These are phyloP conservation scores for Chinchilla lanigera DNA, from an alignment of 2,113 vertebrate genomes.

Conservation along the genomic window DNA sequence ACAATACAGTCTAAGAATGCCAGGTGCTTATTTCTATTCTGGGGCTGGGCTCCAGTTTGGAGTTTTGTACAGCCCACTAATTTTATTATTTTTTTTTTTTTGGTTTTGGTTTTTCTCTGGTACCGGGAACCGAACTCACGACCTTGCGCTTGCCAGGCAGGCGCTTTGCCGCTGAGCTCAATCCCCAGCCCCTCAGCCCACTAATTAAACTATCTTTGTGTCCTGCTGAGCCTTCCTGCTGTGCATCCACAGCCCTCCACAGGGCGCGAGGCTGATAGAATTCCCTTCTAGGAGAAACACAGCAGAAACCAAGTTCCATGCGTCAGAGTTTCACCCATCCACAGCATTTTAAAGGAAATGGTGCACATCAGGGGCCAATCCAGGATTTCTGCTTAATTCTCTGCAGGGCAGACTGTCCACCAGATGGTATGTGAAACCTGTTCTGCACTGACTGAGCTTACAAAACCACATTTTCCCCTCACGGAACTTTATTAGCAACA, in stretches of 20 bases:
- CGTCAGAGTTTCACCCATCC: not conserved
- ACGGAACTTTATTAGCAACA: not conserved
- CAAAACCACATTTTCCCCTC: not conserved
- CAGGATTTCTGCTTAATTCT: not conserved
- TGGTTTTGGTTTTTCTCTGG: no score
- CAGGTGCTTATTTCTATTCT: constrained; percentile 33
- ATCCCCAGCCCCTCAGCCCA: no score
- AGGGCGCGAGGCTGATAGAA: not conserved
- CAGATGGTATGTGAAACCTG: not conserved
- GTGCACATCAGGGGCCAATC: not conserved
- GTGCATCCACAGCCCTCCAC: not conserved
- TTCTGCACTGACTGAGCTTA: not conserved
- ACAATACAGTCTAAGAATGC: not conserved
- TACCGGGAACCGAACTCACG: no score
- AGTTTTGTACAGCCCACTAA: not conserved
- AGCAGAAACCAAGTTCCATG: not conserved
- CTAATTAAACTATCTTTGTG: not conserved
- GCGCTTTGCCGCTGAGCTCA: no score
- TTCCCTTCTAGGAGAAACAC: not conserved
- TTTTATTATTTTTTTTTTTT: no score
- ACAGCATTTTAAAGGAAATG: not conserved
- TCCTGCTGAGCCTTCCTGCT: not conserved
- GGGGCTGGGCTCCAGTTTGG: not conserved
- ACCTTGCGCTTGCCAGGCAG: no score
- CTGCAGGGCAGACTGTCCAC: not conserved